Percentiles rank a stretch among this genome's conserved stretches.
Evolutionary conservation across 2,797 vertebrate genomes (phyloP).

Genomic region (Eidolon dupreanum): DNA sequence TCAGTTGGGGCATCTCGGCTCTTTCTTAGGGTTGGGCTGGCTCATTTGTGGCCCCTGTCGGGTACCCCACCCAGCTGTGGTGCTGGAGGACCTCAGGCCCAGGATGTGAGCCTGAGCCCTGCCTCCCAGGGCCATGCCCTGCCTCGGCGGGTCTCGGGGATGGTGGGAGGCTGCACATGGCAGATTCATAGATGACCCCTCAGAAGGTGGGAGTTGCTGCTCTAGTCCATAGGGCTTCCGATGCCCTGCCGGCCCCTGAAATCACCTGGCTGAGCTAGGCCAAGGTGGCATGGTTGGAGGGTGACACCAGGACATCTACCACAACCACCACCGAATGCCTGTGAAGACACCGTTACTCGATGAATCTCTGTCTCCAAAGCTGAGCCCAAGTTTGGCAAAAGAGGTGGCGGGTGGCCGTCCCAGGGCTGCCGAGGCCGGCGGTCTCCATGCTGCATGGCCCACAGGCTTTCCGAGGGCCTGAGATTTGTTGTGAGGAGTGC

Average conservation of each 20-base stretch:
- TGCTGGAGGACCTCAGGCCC: background rate
- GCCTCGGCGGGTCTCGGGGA: background rate
- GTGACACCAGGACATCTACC: background rate
- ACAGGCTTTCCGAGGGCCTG: background rate
- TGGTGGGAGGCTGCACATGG: background rate
- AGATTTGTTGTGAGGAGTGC: background rate
- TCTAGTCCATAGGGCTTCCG: background rate
- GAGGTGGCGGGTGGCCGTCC: background rate
- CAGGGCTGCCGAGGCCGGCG: background rate
- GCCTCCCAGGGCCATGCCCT: background rate
- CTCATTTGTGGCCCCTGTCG: accelerated
- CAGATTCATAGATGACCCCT: background rate
- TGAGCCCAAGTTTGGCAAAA: background rate
- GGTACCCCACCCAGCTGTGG: background rate
- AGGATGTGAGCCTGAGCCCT: background rate
- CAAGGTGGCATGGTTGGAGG: background rate
- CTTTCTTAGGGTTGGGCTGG: background rate
- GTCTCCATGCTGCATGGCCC: background rate
- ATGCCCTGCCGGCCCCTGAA: background rate
- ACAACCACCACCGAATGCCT: background rate
- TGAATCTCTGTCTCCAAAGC: background rate
- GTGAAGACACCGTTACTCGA: background rate
- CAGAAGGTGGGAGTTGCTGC: background rate
- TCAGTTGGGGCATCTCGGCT: background rate
- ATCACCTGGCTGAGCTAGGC: background rate